Base-by-base conservation (phyloP, 1,140 invertebrate species). In the Neomicropteryx cornuta region DNA sequence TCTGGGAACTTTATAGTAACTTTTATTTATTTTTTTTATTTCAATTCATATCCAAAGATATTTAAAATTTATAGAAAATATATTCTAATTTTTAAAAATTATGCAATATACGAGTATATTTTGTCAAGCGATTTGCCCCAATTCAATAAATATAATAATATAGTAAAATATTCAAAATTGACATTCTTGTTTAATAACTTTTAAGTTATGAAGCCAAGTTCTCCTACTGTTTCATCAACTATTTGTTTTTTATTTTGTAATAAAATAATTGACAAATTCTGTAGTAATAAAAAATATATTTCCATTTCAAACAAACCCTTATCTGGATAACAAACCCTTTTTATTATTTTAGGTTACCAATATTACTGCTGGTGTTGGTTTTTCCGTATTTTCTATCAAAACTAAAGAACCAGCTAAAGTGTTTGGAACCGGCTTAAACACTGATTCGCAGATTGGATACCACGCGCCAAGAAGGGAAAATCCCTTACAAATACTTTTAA, bases 401-500 rank as follows among this genome's bases (percentile, higher is more conserved):
- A 69, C 70, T 6, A 66, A 76, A 8, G 71, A 77, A 33, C 63
- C 75, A 18, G 66, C 72, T 48, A 78, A 83, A 56, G 58, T 96
- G 2, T 92, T 86, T 71, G 93, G 90, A 0, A 81, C 78, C 45
- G 94, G 94, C 1, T 72, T 96, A 19, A 97, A 97, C 62, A 85
- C 83, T 18, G 88, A 94, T 62, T 91, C 86, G 3, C 94, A 97
- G 68, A 70, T 97, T 39, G 90, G 93, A 44, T 79, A 76, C 37
- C 75, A 86, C 50, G 70, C 60, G 36, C 66, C 63, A 5, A 62
- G 72, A 48, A 69, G 63, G 54, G 76, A 73, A 10, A 73, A 79
- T 45, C 75, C 80, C 3, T 53, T 87, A 23, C 80, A 82, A 52
- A 58, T 87, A 28, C 53, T 96, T 4, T 72, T 81, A 11, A 71